phyloP scores from a whole-genome alignment of 2,113 vertebrate genomes.

The Bombycilla garrulus region DNA sequence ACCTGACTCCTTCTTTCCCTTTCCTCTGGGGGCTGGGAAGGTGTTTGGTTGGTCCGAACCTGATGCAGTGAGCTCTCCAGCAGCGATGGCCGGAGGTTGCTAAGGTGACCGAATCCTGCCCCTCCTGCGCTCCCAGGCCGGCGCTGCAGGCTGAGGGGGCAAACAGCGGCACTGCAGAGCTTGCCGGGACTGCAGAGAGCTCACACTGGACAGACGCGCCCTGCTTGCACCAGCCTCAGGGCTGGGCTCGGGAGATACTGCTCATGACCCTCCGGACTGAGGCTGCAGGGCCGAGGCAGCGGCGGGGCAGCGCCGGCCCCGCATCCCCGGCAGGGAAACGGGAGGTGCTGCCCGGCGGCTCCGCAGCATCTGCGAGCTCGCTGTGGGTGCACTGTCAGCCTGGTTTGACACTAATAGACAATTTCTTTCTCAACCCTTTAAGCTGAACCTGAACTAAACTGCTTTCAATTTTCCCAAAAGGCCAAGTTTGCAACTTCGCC shows the following conservation, averaged over 20 bases:
- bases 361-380: neutral
- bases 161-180: neutral
- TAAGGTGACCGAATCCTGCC: neutral
- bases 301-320: fast-evolving
- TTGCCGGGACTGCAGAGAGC: neutral
- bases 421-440: neutral
- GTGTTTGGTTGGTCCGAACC: neutral
- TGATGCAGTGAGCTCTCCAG: neutral
- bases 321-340: fast-evolving
- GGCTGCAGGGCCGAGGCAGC: neutral
- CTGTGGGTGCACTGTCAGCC: neutral
- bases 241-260: neutral
- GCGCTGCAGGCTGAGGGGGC: neutral
- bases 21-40: neutral
- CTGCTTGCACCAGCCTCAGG: fast-evolving
- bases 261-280: neutral
- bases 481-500: constrained; percentile 17
- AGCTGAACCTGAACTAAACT: constrained; percentile 28
- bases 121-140: fast-evolving
- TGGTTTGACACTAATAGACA: neutral
- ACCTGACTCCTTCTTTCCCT: neutral
- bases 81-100: neutral
- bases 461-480: constrained; percentile 40
- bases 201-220: fast-evolving
- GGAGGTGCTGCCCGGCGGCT: fast-evolving